Percentiles rank a stretch among this genome's conserved stretches.
Evolutionary conservation across 2,888 invertebrate species (phyloP).

Genomic region (Cheilosia grossa): DNA sequence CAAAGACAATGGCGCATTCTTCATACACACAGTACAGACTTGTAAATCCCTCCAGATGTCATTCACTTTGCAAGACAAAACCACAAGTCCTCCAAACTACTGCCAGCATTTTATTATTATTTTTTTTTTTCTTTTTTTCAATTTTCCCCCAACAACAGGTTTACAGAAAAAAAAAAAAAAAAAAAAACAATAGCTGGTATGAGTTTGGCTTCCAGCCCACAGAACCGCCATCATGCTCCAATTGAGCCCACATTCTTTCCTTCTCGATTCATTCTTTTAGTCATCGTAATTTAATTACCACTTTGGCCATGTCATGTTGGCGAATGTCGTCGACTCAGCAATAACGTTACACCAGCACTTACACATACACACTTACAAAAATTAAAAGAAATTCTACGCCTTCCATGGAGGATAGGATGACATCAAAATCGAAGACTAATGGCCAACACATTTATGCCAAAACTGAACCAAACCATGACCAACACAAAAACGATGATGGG

Average conservation of each 20-base stretch:
- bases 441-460: constrained; percentile 35
- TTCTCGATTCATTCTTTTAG: constrained; percentile 41
- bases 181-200: background rate
- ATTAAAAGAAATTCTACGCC: constrained; percentile 25
- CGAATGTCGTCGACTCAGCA: constrained; percentile 41
- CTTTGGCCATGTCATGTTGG: constrained; percentile 40
- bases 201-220: constrained; percentile 18
- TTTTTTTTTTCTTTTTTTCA: too few species aligned
- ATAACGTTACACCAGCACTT: constrained; percentile 20
- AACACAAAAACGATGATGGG: constrained; percentile 10
- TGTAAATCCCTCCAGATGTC: constrained; percentile 19
- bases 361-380: constrained; percentile 18
- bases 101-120: constrained; percentile 1
- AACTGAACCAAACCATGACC: constrained; percentile 11
- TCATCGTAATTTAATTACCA: constrained; percentile 59
- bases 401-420: constrained; percentile 23
- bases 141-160: background rate
- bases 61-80: constrained; percentile 16
- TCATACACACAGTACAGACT: background rate
- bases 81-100: constrained; percentile 4
- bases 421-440: constrained; percentile 38
- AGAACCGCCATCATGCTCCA: constrained; percentile 15
- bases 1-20: constrained; percentile 12
- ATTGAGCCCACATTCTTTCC: constrained; percentile 31
- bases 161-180: constrained; percentile 1